Percentiles rank a stretch among this genome's conserved stretches.
phyloP scores from a whole-genome alignment of 1,140 invertebrate species.

The Aphelenchoides besseyi region DNA sequence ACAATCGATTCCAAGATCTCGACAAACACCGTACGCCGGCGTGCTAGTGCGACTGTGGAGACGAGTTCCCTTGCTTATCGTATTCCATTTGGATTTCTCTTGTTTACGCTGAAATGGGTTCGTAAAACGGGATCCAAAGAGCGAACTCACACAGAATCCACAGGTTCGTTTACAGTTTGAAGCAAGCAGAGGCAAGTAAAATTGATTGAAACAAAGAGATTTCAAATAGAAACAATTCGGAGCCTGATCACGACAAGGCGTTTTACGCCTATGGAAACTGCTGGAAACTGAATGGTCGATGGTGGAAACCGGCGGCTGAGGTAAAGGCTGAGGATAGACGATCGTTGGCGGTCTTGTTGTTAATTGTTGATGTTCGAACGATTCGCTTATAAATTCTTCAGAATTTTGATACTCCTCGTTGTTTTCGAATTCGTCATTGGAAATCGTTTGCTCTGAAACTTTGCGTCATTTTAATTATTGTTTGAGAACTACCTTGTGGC shows the following conservation, averaged over 20 bases:
- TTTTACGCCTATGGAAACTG: not conserved
- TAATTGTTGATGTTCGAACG: not conserved
- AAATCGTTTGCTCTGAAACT: not conserved
- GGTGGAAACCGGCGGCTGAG: constrained; percentile 8
- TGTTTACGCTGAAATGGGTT: constrained; percentile 13
- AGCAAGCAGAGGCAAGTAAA: constrained; percentile 10
- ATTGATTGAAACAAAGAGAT: constrained; percentile 16
- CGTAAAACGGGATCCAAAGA: too few species aligned
- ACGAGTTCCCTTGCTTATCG: not conserved
- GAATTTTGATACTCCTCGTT: not conserved
- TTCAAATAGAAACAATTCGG: constrained; percentile 25
- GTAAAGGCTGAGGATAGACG: not conserved
- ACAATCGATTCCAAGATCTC: constrained; percentile 6
- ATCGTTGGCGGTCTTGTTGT: not conserved
- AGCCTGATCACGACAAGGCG: constrained; percentile 6
- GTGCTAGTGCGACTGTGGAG: not conserved
- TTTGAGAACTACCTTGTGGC: not conserved
- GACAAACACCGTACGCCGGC: not conserved
- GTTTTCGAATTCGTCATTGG: not conserved
- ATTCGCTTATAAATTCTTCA: constrained; percentile 2
- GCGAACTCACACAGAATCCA: not conserved
- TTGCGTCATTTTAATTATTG: not conserved
- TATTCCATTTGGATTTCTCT: not conserved
- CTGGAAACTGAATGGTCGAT: not conserved
- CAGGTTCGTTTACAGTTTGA: constrained; percentile 6